Evolutionary conservation across 1,140 invertebrate genomes (phyloP), one percentile per base, ranked within the genome.

Genomic region (Atta texana): DNA sequence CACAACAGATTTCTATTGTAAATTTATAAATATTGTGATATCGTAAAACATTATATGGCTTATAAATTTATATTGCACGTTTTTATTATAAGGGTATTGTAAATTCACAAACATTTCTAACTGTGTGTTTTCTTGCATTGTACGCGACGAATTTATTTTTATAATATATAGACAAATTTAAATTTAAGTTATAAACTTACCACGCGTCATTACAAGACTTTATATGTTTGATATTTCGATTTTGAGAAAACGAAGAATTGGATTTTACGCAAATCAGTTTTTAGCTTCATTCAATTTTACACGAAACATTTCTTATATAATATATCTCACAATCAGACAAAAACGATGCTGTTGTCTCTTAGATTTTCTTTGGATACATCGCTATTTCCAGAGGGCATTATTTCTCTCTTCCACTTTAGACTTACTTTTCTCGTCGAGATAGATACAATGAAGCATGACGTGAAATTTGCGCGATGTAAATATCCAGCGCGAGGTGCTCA

Each of bases 381-480:
- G 10, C 8, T n/a, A 18, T 51, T 69, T 51, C 66, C 5, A 14
- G 63, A 34, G 18, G 18, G 18, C 0, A 8, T 39, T 34, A 34
- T 24, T 53, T 31, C n/a, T 28, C 14, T 78, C 16, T 16, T 34
- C 21, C n/a, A 69, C 49, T n/a, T 59, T 14, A 16, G 6, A 14
- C 10, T 66, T 51, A 5, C 44, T 78, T 28, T 68, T 10, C 18
- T 57, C 18, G 14, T 21, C 18, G 34, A 12, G 24, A 44, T 3
- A 72, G 6, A 3, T 16, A 21, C 51, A 24, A 28, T n/a, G 12
- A 57, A 61, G n/a, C 53, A 16, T 69, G 39, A 69, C 34, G 31
- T 57, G 66, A 82, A 82, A 82, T 57, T 82, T 39, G 49, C 64
- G 2, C 31, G 77, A 31, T 31, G 3, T 3, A 31, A 44, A 39